Conservation (phyloP, 2,888 invertebrate genomes). For the Ceratothoa steindachneri region DNA sequence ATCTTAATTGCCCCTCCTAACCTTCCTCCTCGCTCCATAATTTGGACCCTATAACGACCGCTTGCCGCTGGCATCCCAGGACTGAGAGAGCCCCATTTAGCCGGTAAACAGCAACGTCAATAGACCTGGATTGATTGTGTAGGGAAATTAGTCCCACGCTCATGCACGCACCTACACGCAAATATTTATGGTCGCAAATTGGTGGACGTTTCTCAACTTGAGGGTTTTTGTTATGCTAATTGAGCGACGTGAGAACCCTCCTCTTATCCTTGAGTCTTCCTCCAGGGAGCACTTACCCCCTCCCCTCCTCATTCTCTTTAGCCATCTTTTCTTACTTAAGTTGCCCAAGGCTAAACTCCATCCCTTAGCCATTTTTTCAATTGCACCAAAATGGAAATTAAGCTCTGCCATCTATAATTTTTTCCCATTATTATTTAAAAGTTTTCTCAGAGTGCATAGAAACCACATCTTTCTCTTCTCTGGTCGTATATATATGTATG, state of each 20-base stretch:
- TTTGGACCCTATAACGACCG: too few species aligned
- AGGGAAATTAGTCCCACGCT: too few species aligned
- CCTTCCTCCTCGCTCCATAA: too few species aligned
- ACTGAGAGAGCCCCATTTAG: too few species aligned
- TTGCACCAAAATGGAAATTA: background rate
- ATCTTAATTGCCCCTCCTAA: too few species aligned
- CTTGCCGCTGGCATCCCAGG: too few species aligned
- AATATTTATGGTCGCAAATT: conserved; percentile 2
- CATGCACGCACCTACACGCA: too few species aligned
- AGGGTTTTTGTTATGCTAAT: conserved; percentile 12
- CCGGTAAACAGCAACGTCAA: too few species aligned
- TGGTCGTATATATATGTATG: background rate
- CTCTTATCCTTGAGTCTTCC: background rate
- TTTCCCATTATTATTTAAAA: too few species aligned
- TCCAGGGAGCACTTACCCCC: background rate
- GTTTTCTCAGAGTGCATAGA: background rate
- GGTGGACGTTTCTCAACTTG: conserved; percentile 1
- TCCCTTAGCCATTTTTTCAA: background rate
- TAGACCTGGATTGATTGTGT: too few species aligned
- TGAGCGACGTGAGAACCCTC: background rate
- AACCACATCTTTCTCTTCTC: background rate
- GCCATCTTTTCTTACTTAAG: background rate
- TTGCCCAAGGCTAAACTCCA: background rate
- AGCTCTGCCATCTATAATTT: background rate
- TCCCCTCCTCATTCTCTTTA: background rate